Evolutionary conservation across 2,888 invertebrate genomes (phyloP).

Genomic region (Drosophila koepferae): DNA sequence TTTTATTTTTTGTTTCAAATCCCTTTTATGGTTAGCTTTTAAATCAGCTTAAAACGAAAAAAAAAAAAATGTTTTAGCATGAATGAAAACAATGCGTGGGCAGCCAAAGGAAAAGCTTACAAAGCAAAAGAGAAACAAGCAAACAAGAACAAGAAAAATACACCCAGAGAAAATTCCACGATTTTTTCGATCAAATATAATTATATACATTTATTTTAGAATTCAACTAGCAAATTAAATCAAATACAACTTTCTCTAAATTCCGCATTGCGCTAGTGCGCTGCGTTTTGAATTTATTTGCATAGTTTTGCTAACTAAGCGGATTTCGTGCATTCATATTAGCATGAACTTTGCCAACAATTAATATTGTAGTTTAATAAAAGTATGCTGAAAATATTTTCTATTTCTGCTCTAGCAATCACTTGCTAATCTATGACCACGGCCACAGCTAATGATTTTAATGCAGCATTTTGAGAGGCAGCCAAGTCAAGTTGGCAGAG

Average conservation of each 20-base stretch:
- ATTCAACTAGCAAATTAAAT: background rate
- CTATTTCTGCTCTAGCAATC: background rate
- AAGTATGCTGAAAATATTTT: background rate
- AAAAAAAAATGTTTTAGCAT: constrained; percentile 38
- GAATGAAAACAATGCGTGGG: constrained; percentile 40
- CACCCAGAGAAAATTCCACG: background rate
- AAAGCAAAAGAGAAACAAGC: constrained; percentile 46
- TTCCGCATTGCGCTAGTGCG: constrained; percentile 21
- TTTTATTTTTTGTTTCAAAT: constrained; percentile 25
- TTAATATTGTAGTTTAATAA: background rate
- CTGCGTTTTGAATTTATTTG: background rate
- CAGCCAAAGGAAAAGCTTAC: constrained; percentile 44
- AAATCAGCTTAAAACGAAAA: constrained; percentile 67
- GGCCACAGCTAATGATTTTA: constrained; percentile 21
- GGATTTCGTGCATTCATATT: background rate
- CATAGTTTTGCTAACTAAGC: background rate
- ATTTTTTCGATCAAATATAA: background rate
- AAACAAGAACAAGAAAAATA: constrained; percentile 18
- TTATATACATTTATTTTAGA: background rate
- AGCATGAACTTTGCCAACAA: background rate
- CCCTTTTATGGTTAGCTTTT: constrained; percentile 31
- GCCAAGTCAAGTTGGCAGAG: constrained; percentile 43
- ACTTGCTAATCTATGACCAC: constrained; percentile 14
- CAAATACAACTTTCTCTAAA: background rate
- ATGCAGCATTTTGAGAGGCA: constrained; percentile 50